Conservation (phyloP, 2,888 invertebrate genomes). For the Amphipoea oculea region DNA sequence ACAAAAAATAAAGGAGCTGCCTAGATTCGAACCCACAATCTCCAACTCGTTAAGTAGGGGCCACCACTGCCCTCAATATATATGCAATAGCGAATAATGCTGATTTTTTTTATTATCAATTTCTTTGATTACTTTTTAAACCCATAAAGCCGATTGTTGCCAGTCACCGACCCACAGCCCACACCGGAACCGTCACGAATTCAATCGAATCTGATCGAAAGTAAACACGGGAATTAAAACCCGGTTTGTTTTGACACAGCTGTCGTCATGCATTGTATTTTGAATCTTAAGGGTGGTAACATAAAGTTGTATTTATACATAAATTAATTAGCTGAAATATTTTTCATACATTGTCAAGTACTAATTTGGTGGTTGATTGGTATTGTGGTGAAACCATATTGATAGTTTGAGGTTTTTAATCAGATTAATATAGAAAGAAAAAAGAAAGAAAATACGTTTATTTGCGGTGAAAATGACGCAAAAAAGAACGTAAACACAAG, state of each 20-base stretch:
- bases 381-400: not conserved
- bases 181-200: constrained; percentile 31
- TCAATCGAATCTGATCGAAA: constrained; percentile 56
- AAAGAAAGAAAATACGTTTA: not conserved
- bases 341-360: not conserved
- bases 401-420: not conserved
- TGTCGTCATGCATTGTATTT: constrained; percentile 23
- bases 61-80: too few species aligned
- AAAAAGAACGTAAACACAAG: too few species aligned
- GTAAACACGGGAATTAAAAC: constrained; percentile 57
- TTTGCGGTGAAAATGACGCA: too few species aligned
- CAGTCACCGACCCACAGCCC: not conserved
- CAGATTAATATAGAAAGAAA: not conserved
- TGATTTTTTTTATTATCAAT: not conserved
- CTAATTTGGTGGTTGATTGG: not conserved
- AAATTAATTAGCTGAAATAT: not conserved
- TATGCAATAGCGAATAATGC: not conserved
- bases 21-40: too few species aligned
- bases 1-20: too few species aligned
- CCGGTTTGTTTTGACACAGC: constrained; percentile 32
- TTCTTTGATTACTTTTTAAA: constrained; percentile 4
- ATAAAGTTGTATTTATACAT: constrained; percentile 16
- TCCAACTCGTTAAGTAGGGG: too few species aligned
- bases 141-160: not conserved
- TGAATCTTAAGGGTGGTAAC: not conserved